Evolutionary conservation across 2,797 vertebrate species (phyloP).

Genomic region (Pantherophis alleghaniensis): DNA sequence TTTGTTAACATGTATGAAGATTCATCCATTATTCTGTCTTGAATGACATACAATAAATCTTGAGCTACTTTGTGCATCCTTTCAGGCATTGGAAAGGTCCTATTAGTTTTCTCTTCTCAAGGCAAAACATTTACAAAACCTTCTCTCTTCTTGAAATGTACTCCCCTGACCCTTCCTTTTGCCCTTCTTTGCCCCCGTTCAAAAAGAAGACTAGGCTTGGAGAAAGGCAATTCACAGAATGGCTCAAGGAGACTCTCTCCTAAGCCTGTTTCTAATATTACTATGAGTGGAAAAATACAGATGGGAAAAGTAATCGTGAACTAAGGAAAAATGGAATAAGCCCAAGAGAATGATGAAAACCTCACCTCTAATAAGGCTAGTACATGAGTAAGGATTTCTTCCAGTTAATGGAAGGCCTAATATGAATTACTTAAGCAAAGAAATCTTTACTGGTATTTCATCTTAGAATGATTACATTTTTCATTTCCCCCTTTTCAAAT

Average conservation of each 20-base stretch:
- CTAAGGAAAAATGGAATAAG: neutral
- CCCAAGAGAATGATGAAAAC: neutral
- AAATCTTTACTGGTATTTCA: neutral
- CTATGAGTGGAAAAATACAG: neutral
- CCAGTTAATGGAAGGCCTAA: neutral
- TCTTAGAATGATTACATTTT: conserved; percentile 20
- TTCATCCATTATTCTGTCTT: neutral
- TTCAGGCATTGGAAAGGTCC: neutral
- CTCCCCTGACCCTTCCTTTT: neutral
- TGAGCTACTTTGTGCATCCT: neutral
- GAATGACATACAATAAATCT: neutral
- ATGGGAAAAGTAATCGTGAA: neutral
- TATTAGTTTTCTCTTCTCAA: neutral
- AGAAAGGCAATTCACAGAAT: neutral
- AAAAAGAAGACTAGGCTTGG: neutral
- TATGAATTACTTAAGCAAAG: conserved; percentile 4
- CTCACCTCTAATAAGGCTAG: neutral
- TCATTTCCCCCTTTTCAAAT: conserved; percentile 7
- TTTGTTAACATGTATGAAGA: neutral
- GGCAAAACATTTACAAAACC: neutral
- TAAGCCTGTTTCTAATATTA: neutral
- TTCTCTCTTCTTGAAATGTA: neutral
- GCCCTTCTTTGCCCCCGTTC: neutral
- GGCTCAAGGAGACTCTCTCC: neutral
- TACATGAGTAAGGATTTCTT: neutral